Conservation (phyloP, 2,888 invertebrate genomes). For the Luperina nickerlii region DNA sequence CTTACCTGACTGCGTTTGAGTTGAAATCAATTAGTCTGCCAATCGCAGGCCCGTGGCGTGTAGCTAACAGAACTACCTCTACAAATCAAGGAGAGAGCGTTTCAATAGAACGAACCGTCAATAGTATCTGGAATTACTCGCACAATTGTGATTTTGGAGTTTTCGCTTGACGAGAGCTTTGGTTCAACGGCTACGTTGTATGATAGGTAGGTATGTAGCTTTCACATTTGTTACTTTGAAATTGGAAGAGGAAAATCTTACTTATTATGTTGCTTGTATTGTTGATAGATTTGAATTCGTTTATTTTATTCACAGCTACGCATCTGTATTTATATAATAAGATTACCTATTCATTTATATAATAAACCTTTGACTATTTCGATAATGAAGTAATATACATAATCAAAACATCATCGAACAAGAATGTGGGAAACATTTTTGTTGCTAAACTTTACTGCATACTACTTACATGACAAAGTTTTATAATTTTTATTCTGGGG, state of each 20-base stretch:
- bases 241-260: neutral
- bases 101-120: conserved; percentile 53
- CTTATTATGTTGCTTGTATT: neutral
- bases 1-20: conserved; percentile 73
- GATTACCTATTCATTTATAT: too few relatives aligned
- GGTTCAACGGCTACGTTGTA: neutral
- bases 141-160: conserved; percentile 38
- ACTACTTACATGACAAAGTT: too few relatives aligned
- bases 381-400: too few relatives aligned
- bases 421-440: too few relatives aligned
- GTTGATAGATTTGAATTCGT: neutral
- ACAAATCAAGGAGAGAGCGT: conserved; percentile 61
- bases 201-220: neutral
- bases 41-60: conserved; percentile 67
- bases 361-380: too few relatives aligned
- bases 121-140: conserved; percentile 45
- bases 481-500: too few relatives aligned
- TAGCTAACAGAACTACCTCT: conserved; percentile 49
- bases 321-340: neutral
- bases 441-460: too few relatives aligned
- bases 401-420: too few relatives aligned
- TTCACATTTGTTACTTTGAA: neutral
- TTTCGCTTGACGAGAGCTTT: conserved; percentile 6
- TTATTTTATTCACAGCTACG: neutral
- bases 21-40: conserved; percentile 81